Conservation (phyloP, 2,113 vertebrate genomes). For the Oceanites oceanicus region DNA sequence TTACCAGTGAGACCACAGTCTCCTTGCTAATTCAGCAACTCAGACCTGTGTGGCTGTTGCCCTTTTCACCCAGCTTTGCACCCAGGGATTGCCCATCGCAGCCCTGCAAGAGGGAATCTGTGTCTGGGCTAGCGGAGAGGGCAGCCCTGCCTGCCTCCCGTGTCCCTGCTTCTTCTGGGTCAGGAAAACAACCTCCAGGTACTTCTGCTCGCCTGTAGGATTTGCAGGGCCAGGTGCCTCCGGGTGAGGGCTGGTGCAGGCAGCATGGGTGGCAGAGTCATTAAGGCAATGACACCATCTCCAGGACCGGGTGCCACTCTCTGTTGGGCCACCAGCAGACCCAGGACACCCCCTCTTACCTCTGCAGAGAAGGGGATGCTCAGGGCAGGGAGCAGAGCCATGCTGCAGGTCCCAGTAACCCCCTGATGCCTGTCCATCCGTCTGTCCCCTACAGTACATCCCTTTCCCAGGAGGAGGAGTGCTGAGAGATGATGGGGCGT, state of each 20-base stretch:
- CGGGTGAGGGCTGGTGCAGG: neutral
- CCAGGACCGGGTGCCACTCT: neutral
- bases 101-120: neutral
- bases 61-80: neutral
- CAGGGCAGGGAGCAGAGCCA: neutral
- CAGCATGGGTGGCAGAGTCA: neutral
- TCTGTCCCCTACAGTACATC: neutral
- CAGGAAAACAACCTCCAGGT: fast-evolving
- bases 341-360: neutral
- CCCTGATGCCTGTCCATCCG: fast-evolving
- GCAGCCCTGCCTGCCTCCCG: neutral
- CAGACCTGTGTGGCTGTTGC: neutral
- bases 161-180: neutral
- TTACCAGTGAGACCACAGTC: neutral
- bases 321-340: neutral
- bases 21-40: fast-evolving
- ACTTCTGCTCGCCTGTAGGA: neutral
- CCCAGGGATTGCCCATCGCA: neutral
- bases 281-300: neutral
- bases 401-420: neutral
- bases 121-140: neutral
- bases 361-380: neutral
- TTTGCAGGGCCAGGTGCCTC: neutral
- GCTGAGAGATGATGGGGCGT: fast-evolving
- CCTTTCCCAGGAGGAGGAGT: neutral